phyloP scores from a whole-genome alignment of 2,113 vertebrate species.

The Psittacara wagleri region DNA sequence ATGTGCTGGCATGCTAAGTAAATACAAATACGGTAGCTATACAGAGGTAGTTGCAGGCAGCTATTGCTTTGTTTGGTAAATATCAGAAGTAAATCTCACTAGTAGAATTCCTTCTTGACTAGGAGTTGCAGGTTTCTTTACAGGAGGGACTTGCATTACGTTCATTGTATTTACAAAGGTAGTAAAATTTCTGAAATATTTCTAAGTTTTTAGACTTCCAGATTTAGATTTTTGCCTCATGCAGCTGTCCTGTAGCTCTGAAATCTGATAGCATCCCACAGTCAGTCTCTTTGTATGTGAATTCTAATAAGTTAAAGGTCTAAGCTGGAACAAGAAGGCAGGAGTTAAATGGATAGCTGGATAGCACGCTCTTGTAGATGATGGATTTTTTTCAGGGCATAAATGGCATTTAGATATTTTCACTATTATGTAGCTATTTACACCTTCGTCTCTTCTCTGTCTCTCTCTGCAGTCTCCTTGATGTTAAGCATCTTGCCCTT shows the following conservation, averaged over 20 bases:
- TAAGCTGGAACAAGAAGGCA: not conserved
- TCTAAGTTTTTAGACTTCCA: not conserved
- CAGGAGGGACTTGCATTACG: not conserved
- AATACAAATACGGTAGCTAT: not conserved
- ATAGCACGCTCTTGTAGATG: not conserved
- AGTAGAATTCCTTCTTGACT: not conserved
- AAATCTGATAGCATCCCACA: not conserved
- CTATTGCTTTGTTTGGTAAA: not conserved
- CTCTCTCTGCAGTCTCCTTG: not conserved
- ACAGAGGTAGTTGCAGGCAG: not conserved
- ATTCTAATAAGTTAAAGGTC: not conserved
- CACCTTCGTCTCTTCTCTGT: not conserved
- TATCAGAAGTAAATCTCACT: not conserved
- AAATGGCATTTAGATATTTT: not conserved
- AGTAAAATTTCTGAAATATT: not conserved
- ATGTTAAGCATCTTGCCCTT: not conserved
- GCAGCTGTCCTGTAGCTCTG: not conserved
- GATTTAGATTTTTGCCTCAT: not conserved
- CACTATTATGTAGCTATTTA: not conserved
- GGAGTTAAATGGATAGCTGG: not conserved
- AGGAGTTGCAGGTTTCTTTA: not conserved
- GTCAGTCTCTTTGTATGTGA: not conserved
- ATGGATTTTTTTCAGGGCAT: not conserved
- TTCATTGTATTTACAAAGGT: not conserved
- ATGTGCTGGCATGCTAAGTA: not conserved